A percentile compares a stretch with the other conserved stretches of the same genome.
Evolutionary conservation across 2,797 vertebrate genomes (phyloP).

Genomic region (Paedocypris micromegethes): DNA sequence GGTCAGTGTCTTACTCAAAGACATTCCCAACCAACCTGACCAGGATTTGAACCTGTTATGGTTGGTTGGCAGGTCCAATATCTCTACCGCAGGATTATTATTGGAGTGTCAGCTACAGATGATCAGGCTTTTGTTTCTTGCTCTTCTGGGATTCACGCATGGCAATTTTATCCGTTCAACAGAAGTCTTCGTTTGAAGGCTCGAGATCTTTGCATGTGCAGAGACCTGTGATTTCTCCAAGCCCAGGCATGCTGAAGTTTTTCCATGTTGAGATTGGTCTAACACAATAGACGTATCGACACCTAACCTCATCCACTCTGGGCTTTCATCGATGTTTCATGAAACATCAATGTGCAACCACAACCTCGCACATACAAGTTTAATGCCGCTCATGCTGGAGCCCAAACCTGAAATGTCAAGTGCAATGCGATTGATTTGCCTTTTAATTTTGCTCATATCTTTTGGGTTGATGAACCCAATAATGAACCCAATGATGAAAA

Average conservation of each 20-base stretch:
- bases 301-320: conserved; percentile 27
- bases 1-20: too few species aligned
- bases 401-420: conserved; percentile 48
- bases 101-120: too few species aligned
- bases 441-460: conserved; percentile 41
- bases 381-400: conserved; percentile 43
- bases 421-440: conserved; percentile 46
- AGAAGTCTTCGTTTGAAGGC: too few species aligned
- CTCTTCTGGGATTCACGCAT: too few species aligned
- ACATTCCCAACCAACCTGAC: too few species aligned
- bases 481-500: too few species aligned
- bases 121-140: too few species aligned
- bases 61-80: too few species aligned
- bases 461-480: conserved; percentile 11
- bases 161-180: too few species aligned
- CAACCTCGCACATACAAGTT: conserved; percentile 43
- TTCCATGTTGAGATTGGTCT: conserved; percentile 31
- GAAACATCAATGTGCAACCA: conserved; percentile 17
- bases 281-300: conserved; percentile 34
- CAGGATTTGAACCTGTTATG: too few species aligned
- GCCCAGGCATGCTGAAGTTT: conserved; percentile 36
- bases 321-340: conserved; percentile 39
- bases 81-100: too few species aligned
- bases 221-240: conserved; percentile 7
- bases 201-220: too few species aligned